A percentile compares a stretch with the other conserved stretches of the same genome.
phyloP scores from a whole-genome alignment of 2,113 vertebrate species.

The Eolophus roseicapilla region DNA sequence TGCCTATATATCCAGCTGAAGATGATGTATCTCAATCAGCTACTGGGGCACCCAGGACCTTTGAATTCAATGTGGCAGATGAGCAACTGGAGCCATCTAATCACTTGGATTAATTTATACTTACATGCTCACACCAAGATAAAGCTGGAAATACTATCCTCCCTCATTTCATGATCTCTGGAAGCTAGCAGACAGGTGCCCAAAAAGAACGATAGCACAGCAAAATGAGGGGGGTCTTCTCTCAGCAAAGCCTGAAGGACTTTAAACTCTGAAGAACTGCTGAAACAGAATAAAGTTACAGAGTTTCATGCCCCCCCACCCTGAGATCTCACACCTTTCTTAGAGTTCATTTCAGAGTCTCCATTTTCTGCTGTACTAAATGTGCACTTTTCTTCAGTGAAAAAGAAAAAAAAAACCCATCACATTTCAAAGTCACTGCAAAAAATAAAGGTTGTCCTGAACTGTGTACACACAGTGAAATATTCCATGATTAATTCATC shows the following conservation, averaged over 20 bases:
- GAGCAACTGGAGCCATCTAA: background rate
- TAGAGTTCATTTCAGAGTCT: slow-evolving; percentile 20
- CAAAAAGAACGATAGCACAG: background rate
- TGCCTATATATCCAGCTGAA: background rate
- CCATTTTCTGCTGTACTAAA: background rate
- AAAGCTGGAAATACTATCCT: background rate
- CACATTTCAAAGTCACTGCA: slow-evolving; percentile 9
- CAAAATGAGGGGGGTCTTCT: background rate
- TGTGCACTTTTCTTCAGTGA: background rate
- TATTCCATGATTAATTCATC: background rate
- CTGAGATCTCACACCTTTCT: slow-evolving; percentile 10
- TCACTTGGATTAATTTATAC: background rate
- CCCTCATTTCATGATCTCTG: background rate
- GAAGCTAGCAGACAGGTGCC: background rate
- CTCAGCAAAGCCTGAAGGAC: background rate
- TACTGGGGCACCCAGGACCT: background rate
- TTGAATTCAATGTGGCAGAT: background rate
- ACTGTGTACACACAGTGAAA: background rate
- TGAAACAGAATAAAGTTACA: slow-evolving; percentile 33
- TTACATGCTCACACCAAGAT: background rate
- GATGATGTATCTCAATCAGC: background rate
- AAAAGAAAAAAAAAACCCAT: background rate
- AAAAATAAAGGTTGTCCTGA: background rate
- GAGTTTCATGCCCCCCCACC: background rate
- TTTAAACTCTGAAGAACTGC: slow-evolving; percentile 14